These are phyloP conservation scores for Herpailurus yagouaroundi DNA, from an alignment of 2,113 vertebrate species.

Conservation along the genomic window DNA sequence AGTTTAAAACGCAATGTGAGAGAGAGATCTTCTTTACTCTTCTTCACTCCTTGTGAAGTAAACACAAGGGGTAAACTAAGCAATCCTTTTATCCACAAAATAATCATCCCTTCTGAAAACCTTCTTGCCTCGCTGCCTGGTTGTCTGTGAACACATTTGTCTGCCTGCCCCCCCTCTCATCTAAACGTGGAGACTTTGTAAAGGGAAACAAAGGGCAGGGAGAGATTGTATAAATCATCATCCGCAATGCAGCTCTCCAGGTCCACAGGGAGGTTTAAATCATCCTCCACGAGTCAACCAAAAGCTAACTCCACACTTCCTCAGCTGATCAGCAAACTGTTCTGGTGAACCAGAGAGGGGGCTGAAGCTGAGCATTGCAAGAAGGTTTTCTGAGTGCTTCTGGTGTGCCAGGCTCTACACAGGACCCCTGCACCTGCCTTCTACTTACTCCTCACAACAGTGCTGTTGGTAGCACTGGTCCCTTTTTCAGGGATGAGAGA, in stretches of 20 bases:
- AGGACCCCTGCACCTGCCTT: fast-evolving
- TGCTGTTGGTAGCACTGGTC: not conserved
- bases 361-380: not conserved
- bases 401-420: not conserved
- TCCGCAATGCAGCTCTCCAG: not conserved
- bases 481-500: not conserved
- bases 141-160: not conserved
- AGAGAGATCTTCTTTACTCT: not conserved
- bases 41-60: not conserved
- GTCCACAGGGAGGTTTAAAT: not conserved
- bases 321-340: not conserved
- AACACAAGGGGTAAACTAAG: not conserved
- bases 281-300: not conserved
- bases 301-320: not conserved
- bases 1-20: not conserved
- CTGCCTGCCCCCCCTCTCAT: not conserved
- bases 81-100: not conserved
- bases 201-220: not conserved
- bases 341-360: not conserved
- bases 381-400: not conserved
- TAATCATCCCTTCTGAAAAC: not conserved
- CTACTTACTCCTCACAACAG: not conserved
- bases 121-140: not conserved
- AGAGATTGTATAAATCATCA: not conserved
- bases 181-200: not conserved